A percentile compares a stretch with the other conserved stretches of the same genome.
Conservation (phyloP, 1,140 invertebrate genomes). For the Cyclina sinensis region DNA sequence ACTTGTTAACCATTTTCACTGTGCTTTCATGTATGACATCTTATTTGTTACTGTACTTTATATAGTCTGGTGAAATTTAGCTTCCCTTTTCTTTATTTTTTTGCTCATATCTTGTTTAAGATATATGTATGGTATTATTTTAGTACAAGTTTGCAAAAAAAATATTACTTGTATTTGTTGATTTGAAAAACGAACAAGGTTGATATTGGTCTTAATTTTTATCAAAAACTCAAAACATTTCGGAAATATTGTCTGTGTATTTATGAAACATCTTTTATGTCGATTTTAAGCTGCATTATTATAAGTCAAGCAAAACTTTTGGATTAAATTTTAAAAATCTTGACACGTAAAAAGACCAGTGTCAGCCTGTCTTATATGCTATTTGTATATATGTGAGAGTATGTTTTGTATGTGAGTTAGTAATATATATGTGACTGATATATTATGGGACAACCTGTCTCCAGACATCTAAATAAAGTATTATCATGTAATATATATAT, state of each 20-base stretch:
- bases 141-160: not conserved
- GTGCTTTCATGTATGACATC: not conserved
- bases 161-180: not conserved
- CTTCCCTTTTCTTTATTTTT: not conserved
- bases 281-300: too few species aligned
- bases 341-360: not conserved
- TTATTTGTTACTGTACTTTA: not conserved
- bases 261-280: too few species aligned
- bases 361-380: not conserved
- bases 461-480: conserved; percentile 53
- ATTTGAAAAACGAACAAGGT: not conserved
- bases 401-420: not conserved
- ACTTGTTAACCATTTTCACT: not conserved
- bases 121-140: not conserved
- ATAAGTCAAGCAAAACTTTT: too few species aligned
- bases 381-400: conserved; percentile 7
- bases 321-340: too few species aligned
- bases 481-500: conserved; percentile 43
- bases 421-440: not conserved
- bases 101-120: conserved; percentile 10
- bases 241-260: not conserved
- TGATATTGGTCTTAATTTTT: not conserved
- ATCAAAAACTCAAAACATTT: too few species aligned
- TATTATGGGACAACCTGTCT: conserved; percentile 20
- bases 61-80: not conserved